Conservation (phyloP, 2,888 invertebrate species). For the Yponomeuta evonymella region DNA sequence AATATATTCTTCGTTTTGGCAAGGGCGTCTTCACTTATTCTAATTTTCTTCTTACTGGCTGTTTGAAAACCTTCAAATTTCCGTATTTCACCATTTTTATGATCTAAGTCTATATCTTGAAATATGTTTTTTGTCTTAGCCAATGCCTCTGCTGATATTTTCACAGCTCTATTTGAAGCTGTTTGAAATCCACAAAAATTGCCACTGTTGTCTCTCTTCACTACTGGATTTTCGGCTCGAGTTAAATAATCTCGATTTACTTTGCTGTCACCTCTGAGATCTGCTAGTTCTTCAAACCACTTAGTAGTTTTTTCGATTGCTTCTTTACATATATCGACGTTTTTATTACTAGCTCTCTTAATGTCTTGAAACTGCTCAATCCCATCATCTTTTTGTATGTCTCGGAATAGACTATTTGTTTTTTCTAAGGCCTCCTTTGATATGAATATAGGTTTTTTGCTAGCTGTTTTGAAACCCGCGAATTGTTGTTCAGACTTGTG, state of each 20-base stretch:
- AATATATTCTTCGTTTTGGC: slow-evolving; percentile 46
- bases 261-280: not conserved
- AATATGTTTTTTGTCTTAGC: slow-evolving; percentile 30
- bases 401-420: slow-evolving; percentile 34
- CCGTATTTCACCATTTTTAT: not conserved
- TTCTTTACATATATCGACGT: slow-evolving; percentile 1
- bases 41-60: slow-evolving; percentile 41
- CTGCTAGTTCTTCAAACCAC: slow-evolving; percentile 12
- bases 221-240: slow-evolving; percentile 30
- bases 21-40: slow-evolving; percentile 43
- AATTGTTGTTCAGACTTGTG: slow-evolving; percentile 16
- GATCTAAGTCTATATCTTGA: slow-evolving; percentile 21
- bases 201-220: not conserved
- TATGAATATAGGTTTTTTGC: slow-evolving; percentile 25
- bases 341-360: not conserved
- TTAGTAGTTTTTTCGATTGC: slow-evolving; percentile 24
- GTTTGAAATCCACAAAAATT: slow-evolving; percentile 39
- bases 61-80: slow-evolving; percentile 38
- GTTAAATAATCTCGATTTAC: slow-evolving; percentile 37
- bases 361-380: not conserved
- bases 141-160: slow-evolving; percentile 32
- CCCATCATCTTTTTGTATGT: slow-evolving; percentile 19
- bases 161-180: slow-evolving; percentile 41
- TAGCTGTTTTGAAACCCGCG: slow-evolving; percentile 17
- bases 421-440: slow-evolving; percentile 33